Evolutionary conservation across 2,888 invertebrate species (phyloP).

Genomic region (Napeogenes sylphis): DNA sequence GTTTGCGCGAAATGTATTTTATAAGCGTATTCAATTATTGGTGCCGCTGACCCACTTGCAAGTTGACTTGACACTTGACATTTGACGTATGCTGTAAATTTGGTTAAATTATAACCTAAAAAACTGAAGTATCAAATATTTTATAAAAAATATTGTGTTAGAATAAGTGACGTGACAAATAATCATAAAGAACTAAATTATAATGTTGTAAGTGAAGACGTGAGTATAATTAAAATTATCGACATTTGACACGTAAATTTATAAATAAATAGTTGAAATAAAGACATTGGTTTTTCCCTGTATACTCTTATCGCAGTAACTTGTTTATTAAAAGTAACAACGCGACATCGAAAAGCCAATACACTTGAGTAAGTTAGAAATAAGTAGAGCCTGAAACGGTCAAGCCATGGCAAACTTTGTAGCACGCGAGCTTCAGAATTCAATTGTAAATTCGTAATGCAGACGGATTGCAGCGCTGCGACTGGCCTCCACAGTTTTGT

Average conservation of each 20-base stretch:
- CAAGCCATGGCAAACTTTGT: slow-evolving; percentile 39
- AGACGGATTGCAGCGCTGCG: slow-evolving; percentile 26
- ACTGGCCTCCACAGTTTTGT: slow-evolving; percentile 6
- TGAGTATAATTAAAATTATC: slow-evolving; percentile 3
- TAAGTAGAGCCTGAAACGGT: slow-evolving; percentile 29
- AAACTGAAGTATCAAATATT: no score
- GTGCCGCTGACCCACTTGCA: neutral
- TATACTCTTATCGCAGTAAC: slow-evolving; percentile 3
- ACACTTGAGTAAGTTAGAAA: slow-evolving; percentile 1
- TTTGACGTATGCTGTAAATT: neutral
- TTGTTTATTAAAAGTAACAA: slow-evolving; percentile 8
- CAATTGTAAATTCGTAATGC: slow-evolving; percentile 40
- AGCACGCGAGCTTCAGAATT: slow-evolving; percentile 32
- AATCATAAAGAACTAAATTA: neutral
- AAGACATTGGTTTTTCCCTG: slow-evolving; percentile 2
- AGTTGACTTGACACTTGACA: neutral
- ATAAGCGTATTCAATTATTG: neutral
- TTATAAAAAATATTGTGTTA: no score
- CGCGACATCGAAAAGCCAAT: slow-evolving; percentile 4
- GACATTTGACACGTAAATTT: neutral
- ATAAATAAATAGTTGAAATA: slow-evolving; percentile 3
- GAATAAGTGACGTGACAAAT: no score
- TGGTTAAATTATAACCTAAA: neutral
- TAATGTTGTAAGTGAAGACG: neutral
- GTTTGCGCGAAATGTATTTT: neutral